Evolutionary conservation across 2,797 vertebrate genomes (phyloP).

Genomic region (Enteromius viviparus): DNA sequence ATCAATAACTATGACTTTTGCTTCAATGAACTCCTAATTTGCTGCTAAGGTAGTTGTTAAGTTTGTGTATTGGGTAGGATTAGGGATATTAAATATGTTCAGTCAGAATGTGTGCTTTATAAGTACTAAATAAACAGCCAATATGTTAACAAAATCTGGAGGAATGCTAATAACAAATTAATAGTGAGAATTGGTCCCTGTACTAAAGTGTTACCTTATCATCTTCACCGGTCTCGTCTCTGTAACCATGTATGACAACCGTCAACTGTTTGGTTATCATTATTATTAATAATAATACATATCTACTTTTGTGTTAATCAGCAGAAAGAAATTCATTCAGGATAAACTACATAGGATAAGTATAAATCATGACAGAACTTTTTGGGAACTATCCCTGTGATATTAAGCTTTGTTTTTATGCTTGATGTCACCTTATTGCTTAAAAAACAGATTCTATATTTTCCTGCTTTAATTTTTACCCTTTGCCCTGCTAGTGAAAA

Average conservation of each 20-base stretch:
- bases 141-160: neutral
- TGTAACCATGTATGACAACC: neutral
- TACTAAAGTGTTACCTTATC: neutral
- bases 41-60: too few relatives aligned
- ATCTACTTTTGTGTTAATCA: neutral
- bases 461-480: neutral
- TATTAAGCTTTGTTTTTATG: neutral
- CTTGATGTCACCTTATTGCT: neutral
- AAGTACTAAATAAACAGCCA: neutral
- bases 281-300: neutral
- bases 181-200: neutral
- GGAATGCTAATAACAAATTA: neutral
- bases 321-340: neutral
- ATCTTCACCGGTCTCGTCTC: neutral
- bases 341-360: neutral
- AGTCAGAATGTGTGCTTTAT: neutral
- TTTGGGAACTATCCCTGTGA: neutral
- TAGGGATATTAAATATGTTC: neutral
- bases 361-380: neutral
- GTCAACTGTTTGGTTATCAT: neutral
- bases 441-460: neutral
- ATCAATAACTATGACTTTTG: neutral
- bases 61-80: neutral
- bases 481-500: neutral
- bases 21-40: neutral